Conservation (phyloP, 2,797 vertebrate genomes). For the Ataeniobius toweri region DNA sequence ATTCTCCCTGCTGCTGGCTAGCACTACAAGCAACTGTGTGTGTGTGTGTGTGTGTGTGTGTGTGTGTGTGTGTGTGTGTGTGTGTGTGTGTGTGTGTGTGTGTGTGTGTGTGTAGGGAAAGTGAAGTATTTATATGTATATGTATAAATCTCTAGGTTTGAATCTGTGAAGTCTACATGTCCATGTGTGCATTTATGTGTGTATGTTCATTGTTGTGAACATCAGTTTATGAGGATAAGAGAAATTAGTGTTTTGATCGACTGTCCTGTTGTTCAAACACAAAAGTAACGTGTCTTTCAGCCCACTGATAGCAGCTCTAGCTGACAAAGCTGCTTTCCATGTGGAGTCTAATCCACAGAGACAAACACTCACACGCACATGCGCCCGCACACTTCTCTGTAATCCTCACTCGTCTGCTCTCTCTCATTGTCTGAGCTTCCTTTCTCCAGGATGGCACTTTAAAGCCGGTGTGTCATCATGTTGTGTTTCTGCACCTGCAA, state of each 20-base stretch:
- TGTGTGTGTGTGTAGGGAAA: constrained; percentile 8
- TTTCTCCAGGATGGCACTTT: constrained; percentile 75
- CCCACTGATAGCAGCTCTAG: constrained; percentile 65
- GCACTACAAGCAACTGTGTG: constrained; percentile 44
- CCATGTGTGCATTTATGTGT: constrained; percentile 19
- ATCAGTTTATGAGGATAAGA: constrained; percentile 27
- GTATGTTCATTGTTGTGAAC: constrained; percentile 45
- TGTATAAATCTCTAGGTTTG: constrained; percentile 32
- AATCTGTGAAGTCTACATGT: constrained; percentile 19
- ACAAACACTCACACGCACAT: constrained; percentile 69
- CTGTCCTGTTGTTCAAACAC: constrained; percentile 56
- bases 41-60: constrained; percentile 12
- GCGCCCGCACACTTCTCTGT: constrained; percentile 67
- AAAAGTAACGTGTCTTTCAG: constrained; percentile 69
- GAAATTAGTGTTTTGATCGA: constrained; percentile 53
- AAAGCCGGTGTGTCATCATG: constrained; percentile 73
- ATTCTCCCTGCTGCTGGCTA: constrained; percentile 58
- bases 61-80: constrained; percentile 23
- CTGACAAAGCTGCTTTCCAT: constrained; percentile 73
- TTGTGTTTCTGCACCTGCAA: constrained; percentile 72
- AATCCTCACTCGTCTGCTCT: constrained; percentile 70
- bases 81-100: constrained; percentile 22
- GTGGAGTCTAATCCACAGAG: constrained; percentile 74
- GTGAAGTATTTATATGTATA: constrained; percentile 21
- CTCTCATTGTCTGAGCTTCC: constrained; percentile 74